A percentile compares a stretch with the other conserved stretches of the same genome.
These are phyloP conservation scores for Chrysolina oricalcia DNA, from an alignment of 2,888 invertebrate genomes.

Conservation along the genomic window DNA sequence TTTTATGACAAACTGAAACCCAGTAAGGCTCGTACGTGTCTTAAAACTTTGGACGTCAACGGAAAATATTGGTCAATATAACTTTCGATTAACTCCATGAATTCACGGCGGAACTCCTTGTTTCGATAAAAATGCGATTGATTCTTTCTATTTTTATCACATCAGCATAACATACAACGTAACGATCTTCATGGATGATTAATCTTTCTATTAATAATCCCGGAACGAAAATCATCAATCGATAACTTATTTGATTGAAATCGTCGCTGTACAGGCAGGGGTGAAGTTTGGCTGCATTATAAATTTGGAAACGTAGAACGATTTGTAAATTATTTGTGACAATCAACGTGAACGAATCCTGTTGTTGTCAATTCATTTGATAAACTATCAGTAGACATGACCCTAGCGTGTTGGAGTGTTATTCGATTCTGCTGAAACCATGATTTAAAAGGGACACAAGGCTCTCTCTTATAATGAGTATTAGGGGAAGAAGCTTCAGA, in stretches of 20 bases:
- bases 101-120: background rate
- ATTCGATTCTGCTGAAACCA: background rate
- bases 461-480: background rate
- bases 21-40: no score
- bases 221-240: background rate
- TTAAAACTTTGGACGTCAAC: no score
- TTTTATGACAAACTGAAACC: no score
- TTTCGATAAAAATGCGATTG: background rate
- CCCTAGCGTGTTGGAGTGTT: background rate
- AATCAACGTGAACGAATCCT: background rate
- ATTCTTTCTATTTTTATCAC: background rate
- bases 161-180: background rate
- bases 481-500: background rate
- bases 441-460: background rate
- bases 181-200: background rate
- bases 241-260: background rate
- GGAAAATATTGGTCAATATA: no score
- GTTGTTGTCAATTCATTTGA: conserved; percentile 12
- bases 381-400: conserved; percentile 16
- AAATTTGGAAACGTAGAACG: background rate
- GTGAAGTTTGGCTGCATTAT: background rate
- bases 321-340: background rate
- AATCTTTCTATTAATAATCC: background rate
- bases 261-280: background rate
- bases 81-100: background rate